Evolutionary conservation across 2,113 vertebrate species (phyloP), one percentile per base, ranked within the genome.

Genomic region (Antigone vipio): DNA sequence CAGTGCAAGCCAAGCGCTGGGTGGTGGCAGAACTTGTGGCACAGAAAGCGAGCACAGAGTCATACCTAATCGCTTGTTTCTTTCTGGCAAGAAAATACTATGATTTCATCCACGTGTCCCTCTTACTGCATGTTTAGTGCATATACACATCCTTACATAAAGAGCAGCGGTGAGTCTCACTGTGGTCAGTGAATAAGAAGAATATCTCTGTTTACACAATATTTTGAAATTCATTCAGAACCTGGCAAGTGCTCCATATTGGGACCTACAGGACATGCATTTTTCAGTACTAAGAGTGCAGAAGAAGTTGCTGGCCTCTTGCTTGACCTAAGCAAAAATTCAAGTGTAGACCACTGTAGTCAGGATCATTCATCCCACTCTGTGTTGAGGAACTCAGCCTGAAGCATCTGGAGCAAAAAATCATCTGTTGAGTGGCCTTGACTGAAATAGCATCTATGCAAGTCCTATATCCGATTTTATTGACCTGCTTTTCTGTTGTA

Each of bases 161-260:
- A 62, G 56, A 18, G 2, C 60, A 81, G 74, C 1, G 4, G 35
- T 52, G 80, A 91, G 50, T 91, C 69, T 85, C 30, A 0, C 3
- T 89, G 91, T 69, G 74, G 91, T 92, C 74, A 73, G 71, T 78
- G 88, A 95, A 82, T 79, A 93, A 88, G 35, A 84, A 50, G 23
- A 63, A 9, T 76, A 62, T 24, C 50, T 78, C 77, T 72, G 35
- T 92, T 96, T 85, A 78, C 53, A 53, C 40, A 66, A 5, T 15
- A 42, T 58, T 75, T 64, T 76, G 52, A 64, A 85, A 78, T 87
- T 85, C 9, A 34, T 78, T 82, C 42, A 68, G 53, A 76, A 27
- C 42, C 8, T 12, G 58, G 35, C 77, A 85, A 56, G 29, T 91
- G 55, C 73, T 82, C 9, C 2, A 0, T 60, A 40, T 58, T 66